Evolutionary conservation across 2,888 invertebrate genomes (phyloP), one percentile per base, ranked within the genome.

Genomic region (Polyommatus icarus): DNA sequence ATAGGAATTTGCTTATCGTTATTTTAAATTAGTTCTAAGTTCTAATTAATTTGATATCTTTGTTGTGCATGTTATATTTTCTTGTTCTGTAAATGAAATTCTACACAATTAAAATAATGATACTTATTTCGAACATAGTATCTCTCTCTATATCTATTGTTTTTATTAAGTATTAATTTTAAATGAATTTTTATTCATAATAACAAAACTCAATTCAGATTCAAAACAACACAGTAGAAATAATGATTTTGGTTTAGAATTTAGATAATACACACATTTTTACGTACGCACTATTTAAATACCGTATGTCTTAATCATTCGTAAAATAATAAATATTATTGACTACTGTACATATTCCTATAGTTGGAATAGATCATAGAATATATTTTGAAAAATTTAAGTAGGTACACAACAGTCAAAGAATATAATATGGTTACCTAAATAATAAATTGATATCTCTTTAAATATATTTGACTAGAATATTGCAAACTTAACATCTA

Each of bases 401-500:
- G 1, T 7, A 29, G 18, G 6, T 15, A 67, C 1, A 29, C 32
- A 67, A 32, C 15, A 67, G 12, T 67, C 12, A 18, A 67, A 32
- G 67, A 67, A 67, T 29, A 67, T 3, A 67, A 67, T 29, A 67
- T 3, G 61, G 61, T 29, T 15, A 32, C 67, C 67, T 3, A 72
- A 78, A 77, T 78, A 80, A 76, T 71, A 78, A 78, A 54, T 78
- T 78, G 76, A 76, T 79, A 79, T 78, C 76, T 71, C 57, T 57
- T 80, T 77, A 81, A 82, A 80, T 76, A 67, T 79, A 79, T 72
- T 59, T 79, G 80, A 81, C 82, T 82, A 81, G 81, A 77, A 79
- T 50, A 77, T 80, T 80, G 81, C 80, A 80, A 76, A 81, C 24
- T 76, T 80, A 50, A 54, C 75, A 76, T 79, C 59, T 59, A 76